Evolutionary conservation across 2,797 vertebrate species (phyloP), one percentile per base, ranked within the genome.

Genomic region (Calcarius lapponicus): DNA sequence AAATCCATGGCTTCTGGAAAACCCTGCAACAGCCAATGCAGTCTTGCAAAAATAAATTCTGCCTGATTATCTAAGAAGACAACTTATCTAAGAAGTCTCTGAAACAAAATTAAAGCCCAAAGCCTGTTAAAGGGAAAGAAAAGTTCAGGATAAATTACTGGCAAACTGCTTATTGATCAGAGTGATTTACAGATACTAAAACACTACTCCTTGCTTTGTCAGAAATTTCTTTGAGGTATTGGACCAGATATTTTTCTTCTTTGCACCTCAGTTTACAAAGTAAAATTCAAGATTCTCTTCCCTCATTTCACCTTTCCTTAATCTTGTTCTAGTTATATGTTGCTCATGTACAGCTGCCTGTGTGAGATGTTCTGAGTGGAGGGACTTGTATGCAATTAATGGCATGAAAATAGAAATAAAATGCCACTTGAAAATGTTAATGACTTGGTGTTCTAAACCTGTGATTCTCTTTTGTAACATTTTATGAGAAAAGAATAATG

Each of bases 401-500:
- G 11, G 5, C 26, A 66, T 56, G 13, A 40, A 93, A 86, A 81
- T 48, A 83, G 47, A 72, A 79, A 74, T 51, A 42, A 84, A 86
- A 80, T 67, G 25, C 2, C 9, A 60, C 67, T 90, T 93, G 47
- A 45, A 92, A 95, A 87, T 86, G n/a, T 84, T 83, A 86, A 88
- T 60, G 47, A 9, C 17, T 82, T 76, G 15, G 14, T 75, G 20
- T 24, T 87, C 7, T 88, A 80, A 91, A 88, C 32, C 32, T 78
- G 4, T 40, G 36, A 47, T 67, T 87, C 26, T 80, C 10, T 85
- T 86, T 60, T 74, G 26, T 83, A 57, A 78, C 57, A 48, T 64
- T 56, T 88, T 79, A 36, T 76, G 60, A 54, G 8, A 9, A 19
- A 36, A 73, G 50, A 71, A 21, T 75, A 60, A 58, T 45, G 21